Percentiles rank a stretch among this genome's conserved stretches.
Evolutionary conservation across 2,113 vertebrate species (phyloP).

Genomic region (Haemorhous mexicanus): DNA sequence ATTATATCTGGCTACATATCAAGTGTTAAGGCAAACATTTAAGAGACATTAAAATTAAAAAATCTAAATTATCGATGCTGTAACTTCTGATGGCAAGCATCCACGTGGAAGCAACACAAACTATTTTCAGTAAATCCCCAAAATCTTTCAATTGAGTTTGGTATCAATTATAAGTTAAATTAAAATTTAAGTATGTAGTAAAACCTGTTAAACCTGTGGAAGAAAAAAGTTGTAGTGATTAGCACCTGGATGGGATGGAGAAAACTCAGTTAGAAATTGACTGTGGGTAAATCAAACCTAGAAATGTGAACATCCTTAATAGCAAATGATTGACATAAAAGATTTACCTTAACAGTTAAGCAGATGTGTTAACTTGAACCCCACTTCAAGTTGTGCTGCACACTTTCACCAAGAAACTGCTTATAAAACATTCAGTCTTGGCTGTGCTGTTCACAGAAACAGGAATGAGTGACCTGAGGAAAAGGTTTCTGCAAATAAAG

Average conservation of each 20-base stretch:
- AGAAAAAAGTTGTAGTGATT: not conserved
- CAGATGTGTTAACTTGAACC: not conserved
- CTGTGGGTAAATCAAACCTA: not conserved
- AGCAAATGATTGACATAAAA: not conserved
- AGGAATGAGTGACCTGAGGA: not conserved
- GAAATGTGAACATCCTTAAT: not conserved
- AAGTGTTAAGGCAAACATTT: not conserved
- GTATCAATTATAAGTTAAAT: not conserved
- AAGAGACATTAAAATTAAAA: not conserved
- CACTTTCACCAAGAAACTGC: not conserved
- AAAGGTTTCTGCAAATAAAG: not conserved
- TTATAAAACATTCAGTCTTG: not conserved
- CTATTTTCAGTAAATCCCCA: not conserved
- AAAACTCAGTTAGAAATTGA: not conserved
- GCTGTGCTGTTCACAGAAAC: not conserved
- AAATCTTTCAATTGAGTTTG: not conserved
- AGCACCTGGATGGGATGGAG: not conserved
- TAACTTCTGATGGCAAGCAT: not conserved
- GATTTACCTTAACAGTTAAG: not conserved
- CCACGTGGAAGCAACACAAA: not conserved
- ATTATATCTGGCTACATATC: not conserved
- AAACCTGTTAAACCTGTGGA: not conserved
- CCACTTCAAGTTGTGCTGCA: not conserved
- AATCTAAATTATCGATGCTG: not conserved
- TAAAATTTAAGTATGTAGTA: not conserved